These are phyloP conservation scores for Anarhynchus alexandrinus DNA, from an alignment of 2,113 vertebrate genomes.

Conservation along the genomic window DNA sequence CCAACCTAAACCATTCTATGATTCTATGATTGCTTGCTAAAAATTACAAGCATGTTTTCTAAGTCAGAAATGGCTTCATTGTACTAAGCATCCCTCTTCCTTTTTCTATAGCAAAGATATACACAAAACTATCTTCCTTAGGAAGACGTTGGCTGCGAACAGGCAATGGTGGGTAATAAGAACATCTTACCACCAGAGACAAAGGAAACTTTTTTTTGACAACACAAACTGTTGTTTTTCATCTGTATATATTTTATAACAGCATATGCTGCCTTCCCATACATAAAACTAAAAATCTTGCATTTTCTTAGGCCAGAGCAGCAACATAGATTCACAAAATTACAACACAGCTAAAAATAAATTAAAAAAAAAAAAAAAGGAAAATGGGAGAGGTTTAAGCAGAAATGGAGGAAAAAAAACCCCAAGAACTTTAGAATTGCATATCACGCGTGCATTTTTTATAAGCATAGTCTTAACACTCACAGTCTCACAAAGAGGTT, in stretches of 20 bases:
- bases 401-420: neutral
- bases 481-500: neutral
- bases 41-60: neutral
- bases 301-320: neutral
- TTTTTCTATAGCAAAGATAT: neutral
- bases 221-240: neutral
- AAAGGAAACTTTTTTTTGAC: neutral
- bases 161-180: neutral
- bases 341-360: neutral
- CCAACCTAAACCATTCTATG: too few relatives aligned
- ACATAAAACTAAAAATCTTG: neutral
- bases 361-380: accelerated
- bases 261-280: neutral
- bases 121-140: neutral
- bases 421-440: neutral
- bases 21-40: too few relatives aligned
- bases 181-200: neutral
- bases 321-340: neutral
- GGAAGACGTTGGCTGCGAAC: neutral
- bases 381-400: neutral
- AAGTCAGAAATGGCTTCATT: neutral
- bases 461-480: accelerated
- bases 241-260: neutral
- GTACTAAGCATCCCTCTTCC: neutral
- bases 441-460: accelerated